Evolutionary conservation across 2,797 vertebrate species (phyloP).

Genomic region (Acridotheres tristis): DNA sequence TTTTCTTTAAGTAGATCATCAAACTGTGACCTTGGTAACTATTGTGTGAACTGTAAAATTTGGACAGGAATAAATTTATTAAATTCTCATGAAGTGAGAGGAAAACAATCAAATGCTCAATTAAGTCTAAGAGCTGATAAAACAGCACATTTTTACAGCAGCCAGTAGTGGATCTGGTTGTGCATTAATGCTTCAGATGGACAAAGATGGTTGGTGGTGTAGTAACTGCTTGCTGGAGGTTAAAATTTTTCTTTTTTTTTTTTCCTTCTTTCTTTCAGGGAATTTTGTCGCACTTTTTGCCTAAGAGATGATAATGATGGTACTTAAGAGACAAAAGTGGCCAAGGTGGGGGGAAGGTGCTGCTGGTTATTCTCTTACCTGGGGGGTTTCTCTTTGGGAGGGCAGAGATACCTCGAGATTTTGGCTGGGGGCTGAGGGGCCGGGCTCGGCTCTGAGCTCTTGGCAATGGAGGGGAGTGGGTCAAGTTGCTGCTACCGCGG

Average conservation of each 20-base stretch:
- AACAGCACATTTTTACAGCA: not conserved
- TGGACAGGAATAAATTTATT: not conserved
- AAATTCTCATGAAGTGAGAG: not conserved
- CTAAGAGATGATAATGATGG: rapidly evolving
- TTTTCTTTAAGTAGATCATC: not conserved
- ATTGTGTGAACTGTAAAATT: not conserved
- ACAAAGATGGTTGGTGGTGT: not conserved
- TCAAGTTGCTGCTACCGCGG: rapidly evolving
- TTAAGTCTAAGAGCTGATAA: not conserved
- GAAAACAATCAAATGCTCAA: not conserved
- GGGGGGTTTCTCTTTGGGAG: not conserved
- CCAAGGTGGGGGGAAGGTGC: not conserved
- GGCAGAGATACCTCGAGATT: rapidly evolving
- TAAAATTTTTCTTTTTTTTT: not conserved
- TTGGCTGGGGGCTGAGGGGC: not conserved
- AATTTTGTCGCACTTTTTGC: not conserved
- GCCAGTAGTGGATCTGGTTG: not conserved
- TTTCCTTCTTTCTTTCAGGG: not conserved
- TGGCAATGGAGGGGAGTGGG: not conserved
- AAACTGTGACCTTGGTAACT: not conserved
- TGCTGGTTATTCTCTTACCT: not conserved
- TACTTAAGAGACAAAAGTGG: not conserved
- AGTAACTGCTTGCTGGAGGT: not conserved
- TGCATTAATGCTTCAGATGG: not conserved
- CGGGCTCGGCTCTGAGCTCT: not conserved